Evolutionary conservation across 2,888 invertebrate species (phyloP), one percentile per base, ranked within the genome.

Genomic region (Myopa tessellatipennis): DNA sequence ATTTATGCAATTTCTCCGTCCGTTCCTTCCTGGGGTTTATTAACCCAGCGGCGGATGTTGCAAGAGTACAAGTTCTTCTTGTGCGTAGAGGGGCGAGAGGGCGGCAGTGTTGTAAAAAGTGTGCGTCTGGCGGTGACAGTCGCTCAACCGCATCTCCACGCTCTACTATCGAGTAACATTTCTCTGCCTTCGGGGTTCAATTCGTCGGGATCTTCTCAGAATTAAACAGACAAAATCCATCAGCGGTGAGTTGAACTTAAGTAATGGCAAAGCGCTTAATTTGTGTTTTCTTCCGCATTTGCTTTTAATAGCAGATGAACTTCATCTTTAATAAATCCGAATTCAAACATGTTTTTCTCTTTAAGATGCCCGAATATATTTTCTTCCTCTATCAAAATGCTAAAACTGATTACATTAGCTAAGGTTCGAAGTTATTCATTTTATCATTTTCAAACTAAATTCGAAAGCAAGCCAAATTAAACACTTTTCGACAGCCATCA

Each of bases 141-240:
- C 38, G 18, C 75, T 75, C 75, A 68, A 38, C 16, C 34, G 14
- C 63, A 2, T 14, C 0, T 69, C 6, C 72, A 18, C 40, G 26
- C 18, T 67, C 55, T 34, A n/a, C 45, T 4, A 65, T 14, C 52
- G 18, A 69, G 36, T 26, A 75, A 60, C 58, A 63, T 60, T 52
- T 70, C 26, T 16, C 34, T 45, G 75, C 75, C 75, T 52, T 52
- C 45, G 50, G 75, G 69, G 45, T 10, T 16, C 45, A 75, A 45
- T 75, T 69, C 58, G 68, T 60, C 68, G 36, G 34, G 60, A 68
- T 40, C 58, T 60, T 69, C 69, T 69, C 45, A 68, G 55, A 75
- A 45, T 67, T 38, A 52, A 75, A 69, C 60, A 75, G 75, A 69
- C 68, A 60, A 75, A 75, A 75, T 69, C 69, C 75, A 75, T 75